Percentiles rank a stretch among this genome's conserved stretches.
phyloP scores from a whole-genome alignment of 2,113 vertebrate species.

The Platichthys stellatus region DNA sequence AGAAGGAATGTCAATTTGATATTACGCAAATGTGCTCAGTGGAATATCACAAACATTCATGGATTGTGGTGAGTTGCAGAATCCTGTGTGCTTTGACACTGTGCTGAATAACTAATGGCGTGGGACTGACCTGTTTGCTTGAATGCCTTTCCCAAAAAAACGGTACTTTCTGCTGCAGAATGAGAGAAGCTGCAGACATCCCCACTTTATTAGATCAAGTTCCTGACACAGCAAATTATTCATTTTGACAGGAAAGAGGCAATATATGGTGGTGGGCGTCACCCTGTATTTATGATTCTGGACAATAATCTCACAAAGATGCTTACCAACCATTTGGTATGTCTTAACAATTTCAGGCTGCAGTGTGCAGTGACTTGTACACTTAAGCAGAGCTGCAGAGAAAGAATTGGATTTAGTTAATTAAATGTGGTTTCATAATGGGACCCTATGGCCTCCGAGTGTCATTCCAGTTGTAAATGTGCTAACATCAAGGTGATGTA shows the following conservation, averaged over 20 bases:
- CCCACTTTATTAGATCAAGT: constrained; percentile 33
- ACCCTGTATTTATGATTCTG: not conserved
- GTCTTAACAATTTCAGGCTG: not conserved
- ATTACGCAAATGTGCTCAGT: constrained; percentile 48
- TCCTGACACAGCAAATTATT: constrained; percentile 24
- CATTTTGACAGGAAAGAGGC: constrained; percentile 35
- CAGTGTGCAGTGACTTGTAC: not conserved
- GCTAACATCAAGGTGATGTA: no score
- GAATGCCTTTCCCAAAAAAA: constrained; percentile 20
- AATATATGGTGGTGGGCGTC: not conserved
- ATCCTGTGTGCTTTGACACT: constrained; percentile 46
- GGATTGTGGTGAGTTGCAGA: constrained; percentile 1
- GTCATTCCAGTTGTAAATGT: no score
- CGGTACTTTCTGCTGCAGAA: not conserved
- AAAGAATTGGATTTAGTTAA: no score
- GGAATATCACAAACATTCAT: constrained; percentile 31
- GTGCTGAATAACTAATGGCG: constrained; percentile 44
- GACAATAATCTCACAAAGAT: not conserved
- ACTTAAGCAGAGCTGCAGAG: not conserved
- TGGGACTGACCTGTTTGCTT: constrained; percentile 38
- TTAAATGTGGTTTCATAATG: no score
- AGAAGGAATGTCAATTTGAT: constrained; percentile 27
- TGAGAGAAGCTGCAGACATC: constrained; percentile 7
- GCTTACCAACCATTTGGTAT: not conserved
- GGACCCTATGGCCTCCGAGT: no score